These are phyloP conservation scores for Drosophila leontia DNA, from an alignment of 1,140 invertebrate genomes.

Conservation along the genomic window DNA sequence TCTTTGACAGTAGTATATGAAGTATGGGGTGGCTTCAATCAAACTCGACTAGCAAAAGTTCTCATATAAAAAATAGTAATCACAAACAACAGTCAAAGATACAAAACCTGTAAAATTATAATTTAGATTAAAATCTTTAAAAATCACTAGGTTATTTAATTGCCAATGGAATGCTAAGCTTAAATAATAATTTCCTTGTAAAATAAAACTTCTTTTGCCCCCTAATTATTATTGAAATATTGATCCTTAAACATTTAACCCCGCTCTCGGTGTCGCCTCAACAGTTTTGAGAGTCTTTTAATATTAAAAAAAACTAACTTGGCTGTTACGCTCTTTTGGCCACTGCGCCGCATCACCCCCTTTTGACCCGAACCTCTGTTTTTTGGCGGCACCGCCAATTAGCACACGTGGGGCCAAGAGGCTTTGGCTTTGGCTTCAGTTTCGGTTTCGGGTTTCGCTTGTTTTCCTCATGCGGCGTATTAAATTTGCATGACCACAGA, in stretches of 20 bases:
- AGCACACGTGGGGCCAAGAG: conserved; percentile 60
- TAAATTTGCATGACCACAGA: conserved; percentile 59
- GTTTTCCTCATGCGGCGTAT: conserved; percentile 53
- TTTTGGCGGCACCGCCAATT: conserved; percentile 52
- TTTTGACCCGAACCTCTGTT: conserved; percentile 3
- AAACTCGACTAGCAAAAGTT: no score
- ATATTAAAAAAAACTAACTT: conserved; percentile 40
- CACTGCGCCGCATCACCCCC: not conserved
- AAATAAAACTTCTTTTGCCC: not conserved
- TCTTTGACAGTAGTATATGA: not conserved
- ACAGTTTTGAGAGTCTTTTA: conserved; percentile 25
- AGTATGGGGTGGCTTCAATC: not conserved
- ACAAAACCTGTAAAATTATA: no score
- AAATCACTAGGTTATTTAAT: no score
- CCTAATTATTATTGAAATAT: not conserved
- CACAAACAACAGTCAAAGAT: no score
- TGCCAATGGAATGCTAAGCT: no score
- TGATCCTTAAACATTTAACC: not conserved
- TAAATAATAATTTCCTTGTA: not conserved
- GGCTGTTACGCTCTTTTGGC: conserved; percentile 16
- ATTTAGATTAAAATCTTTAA: no score
- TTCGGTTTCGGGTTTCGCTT: conserved; percentile 52
- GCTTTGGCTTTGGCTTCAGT: conserved; percentile 44
- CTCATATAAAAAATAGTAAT: no score
- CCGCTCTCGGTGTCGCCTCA: not conserved